These are phyloP conservation scores for Willowsia nigromaculata DNA, from an alignment of 2,888 invertebrate genomes.

Conservation along the genomic window DNA sequence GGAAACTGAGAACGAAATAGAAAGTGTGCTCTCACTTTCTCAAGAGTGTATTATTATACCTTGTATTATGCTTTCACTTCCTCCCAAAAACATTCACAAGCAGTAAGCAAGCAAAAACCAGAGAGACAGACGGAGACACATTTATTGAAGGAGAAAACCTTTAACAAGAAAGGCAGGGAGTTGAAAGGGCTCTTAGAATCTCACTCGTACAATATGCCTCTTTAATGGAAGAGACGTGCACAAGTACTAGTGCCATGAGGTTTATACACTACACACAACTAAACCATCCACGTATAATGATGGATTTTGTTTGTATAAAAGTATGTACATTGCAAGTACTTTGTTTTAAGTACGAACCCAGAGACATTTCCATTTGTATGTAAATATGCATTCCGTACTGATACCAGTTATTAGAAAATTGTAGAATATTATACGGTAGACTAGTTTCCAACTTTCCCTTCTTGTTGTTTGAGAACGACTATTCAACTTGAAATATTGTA, in stretches of 20 bases:
- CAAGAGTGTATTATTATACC: not conserved
- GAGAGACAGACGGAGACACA: conserved; percentile 23
- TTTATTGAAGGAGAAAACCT: conserved; percentile 45
- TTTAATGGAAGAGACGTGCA: conserved; percentile 66
- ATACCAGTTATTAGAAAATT: conserved; percentile 22
- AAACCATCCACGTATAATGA: not conserved
- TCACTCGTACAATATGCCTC: conserved; percentile 64
- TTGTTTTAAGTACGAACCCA: not conserved
- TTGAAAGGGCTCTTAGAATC: conserved; percentile 65
- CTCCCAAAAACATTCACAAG: not conserved
- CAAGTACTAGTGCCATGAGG: not conserved
- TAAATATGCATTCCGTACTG: conserved; percentile 9
- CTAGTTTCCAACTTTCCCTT: not conserved
- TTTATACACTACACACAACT: not conserved
- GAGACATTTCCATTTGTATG: conserved; percentile 15
- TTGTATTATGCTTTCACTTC: not conserved
- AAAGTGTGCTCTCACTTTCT: conserved; percentile 43
- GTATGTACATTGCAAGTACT: no score
- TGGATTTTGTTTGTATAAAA: not conserved
- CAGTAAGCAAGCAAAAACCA: not conserved
- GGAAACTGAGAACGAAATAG: conserved; percentile 62
- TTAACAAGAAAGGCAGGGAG: conserved; percentile 63
- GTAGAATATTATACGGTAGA: not conserved
- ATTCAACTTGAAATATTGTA: not conserved
- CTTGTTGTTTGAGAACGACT: not conserved